Percentiles rank a stretch among this genome's conserved stretches.
These are phyloP conservation scores for Drosophila monieri DNA, from an alignment of 2,888 invertebrate genomes.

Conservation along the genomic window DNA sequence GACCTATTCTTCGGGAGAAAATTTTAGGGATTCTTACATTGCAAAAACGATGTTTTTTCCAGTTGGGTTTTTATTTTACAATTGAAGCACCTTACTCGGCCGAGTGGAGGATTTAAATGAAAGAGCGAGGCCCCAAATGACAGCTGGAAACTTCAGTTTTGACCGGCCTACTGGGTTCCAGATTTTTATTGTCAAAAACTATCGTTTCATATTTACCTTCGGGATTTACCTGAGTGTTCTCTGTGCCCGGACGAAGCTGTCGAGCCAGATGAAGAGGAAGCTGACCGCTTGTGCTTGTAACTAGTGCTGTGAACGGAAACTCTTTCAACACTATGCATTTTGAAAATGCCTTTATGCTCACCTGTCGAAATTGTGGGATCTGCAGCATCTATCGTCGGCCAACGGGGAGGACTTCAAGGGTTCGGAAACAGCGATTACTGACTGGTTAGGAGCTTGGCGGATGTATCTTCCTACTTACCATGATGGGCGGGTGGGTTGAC, in stretches of 20 bases:
- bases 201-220: conserved; percentile 19
- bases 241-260: conserved; percentile 27
- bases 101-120: conserved; percentile 49
- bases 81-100: conserved; percentile 46
- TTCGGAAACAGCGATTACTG: not conserved
- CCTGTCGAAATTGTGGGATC: conserved; percentile 22
- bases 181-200: conserved; percentile 2
- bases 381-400: conserved; percentile 13
- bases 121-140: conserved; percentile 38
- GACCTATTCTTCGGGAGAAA: conserved; percentile 2
- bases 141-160: conserved; percentile 33
- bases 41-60: not conserved
- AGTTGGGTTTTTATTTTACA: not conserved
- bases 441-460: too few relatives aligned
- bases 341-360: conserved; percentile 1
- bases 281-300: conserved; percentile 27
- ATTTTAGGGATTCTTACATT: conserved; percentile 37
- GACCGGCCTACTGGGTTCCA: conserved; percentile 45
- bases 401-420: conserved; percentile 21
- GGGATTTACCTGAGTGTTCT: conserved; percentile 12
- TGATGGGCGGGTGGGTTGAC: conserved; percentile 7
- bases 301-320: conserved; percentile 9
- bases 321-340: not conserved
- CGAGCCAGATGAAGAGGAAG: conserved; percentile 28
- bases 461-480: conserved; percentile 15